A percentile compares a stretch with the other conserved stretches of the same genome.
Evolutionary conservation across 1,140 invertebrate genomes (phyloP).

Genomic region (Zaprionus tsacasi): DNA sequence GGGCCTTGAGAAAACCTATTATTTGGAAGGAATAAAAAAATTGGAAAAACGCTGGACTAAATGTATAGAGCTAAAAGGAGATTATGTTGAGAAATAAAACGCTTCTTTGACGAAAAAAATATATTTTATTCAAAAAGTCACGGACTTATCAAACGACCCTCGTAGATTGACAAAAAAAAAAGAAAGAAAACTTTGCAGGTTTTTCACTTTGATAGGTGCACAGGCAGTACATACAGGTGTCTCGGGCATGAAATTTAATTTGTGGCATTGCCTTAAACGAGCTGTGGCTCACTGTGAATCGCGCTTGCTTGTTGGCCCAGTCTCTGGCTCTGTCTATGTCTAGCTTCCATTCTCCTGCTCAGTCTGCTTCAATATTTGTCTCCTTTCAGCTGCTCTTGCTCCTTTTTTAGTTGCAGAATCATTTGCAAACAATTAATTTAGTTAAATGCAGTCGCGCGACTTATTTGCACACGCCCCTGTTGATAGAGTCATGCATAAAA

Average conservation of each 20-base stretch:
- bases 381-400: not conserved
- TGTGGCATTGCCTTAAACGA: constrained; percentile 41
- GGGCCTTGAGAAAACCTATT: too few species aligned
- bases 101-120: too few species aligned
- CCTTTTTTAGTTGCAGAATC: constrained; percentile 25
- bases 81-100: too few species aligned
- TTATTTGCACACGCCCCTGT: not conserved
- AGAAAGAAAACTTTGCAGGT: constrained; percentile 29
- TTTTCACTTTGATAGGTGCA: constrained; percentile 8
- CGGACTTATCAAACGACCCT: too few species aligned
- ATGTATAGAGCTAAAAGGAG: too few species aligned
- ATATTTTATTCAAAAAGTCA: too few species aligned
- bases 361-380: not conserved
- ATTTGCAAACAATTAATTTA: constrained; percentile 55
- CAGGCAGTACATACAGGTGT: constrained; percentile 14
- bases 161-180: constrained; percentile 47
- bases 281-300: not conserved
- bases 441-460: constrained; percentile 41
- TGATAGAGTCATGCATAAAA: constrained; percentile 20
- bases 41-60: too few species aligned
- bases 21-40: too few species aligned
- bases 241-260: constrained; percentile 43
- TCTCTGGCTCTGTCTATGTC: not conserved
- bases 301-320: not conserved
- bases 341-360: not conserved